These are phyloP conservation scores for Tapirus indicus DNA, from an alignment of 2,797 vertebrate species.

Conservation along the genomic window DNA sequence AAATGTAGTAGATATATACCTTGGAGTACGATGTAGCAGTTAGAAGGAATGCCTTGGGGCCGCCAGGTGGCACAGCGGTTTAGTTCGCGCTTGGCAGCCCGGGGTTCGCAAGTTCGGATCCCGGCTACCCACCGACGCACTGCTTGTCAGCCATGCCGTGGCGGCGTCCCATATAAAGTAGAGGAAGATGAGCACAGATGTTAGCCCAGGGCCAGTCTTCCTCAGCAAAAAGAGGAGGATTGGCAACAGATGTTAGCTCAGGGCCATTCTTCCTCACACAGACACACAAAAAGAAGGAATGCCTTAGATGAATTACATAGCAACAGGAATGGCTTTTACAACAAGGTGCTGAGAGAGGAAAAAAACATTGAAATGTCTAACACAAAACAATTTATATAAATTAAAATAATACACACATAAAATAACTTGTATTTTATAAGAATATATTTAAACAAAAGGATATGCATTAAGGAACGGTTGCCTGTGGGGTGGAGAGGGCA, in stretches of 20 bases:
- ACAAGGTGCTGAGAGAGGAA: not conserved
- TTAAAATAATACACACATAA: conserved; percentile 22
- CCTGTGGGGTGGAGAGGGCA: not conserved
- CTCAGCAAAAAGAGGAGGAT: too few species aligned
- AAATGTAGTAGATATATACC: not conserved
- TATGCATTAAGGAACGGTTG: not conserved
- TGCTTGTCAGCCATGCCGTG: too few species aligned
- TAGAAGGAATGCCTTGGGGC: not conserved
- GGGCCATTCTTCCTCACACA: too few species aligned
- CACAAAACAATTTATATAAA: not conserved
- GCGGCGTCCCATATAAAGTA: too few species aligned
- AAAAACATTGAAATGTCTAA: not conserved
- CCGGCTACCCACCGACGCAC: too few species aligned
- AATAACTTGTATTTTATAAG: conserved; percentile 25
- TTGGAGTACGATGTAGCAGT: not conserved
- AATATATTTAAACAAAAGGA: conserved; percentile 22
- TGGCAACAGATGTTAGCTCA: too few species aligned
- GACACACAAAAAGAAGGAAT: not conserved
- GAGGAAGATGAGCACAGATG: too few species aligned
- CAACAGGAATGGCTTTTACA: not conserved
- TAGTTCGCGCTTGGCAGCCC: too few species aligned
- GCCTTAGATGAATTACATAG: not conserved
- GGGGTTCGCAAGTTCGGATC: too few species aligned
- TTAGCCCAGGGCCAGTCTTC: too few species aligned
- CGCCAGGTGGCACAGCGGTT: too few species aligned